Evolutionary conservation across 1,140 invertebrate species (phyloP).

Genomic region (Phenacoccus solenopsis): DNA sequence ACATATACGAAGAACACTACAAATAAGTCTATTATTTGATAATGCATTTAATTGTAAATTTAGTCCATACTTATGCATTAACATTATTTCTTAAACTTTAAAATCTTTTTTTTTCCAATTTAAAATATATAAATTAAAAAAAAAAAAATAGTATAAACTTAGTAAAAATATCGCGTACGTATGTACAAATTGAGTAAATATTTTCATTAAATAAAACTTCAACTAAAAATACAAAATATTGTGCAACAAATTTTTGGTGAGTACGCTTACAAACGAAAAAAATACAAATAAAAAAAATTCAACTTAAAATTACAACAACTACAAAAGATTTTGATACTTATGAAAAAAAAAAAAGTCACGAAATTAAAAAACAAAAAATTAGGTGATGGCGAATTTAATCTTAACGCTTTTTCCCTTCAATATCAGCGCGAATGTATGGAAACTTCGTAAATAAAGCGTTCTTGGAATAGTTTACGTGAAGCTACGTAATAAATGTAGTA

Average conservation of each 20-base stretch:
- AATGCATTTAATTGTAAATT: conserved; percentile 13
- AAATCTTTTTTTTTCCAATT: conserved; percentile 5
- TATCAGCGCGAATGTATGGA: too few relatives aligned
- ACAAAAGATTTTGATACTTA: neutral
- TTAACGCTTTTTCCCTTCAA: too few relatives aligned
- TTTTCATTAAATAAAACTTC: neutral
- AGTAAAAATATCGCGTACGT: conserved; percentile 12
- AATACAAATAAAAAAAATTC: neutral
- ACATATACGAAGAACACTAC: neutral
- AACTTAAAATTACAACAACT: neutral
- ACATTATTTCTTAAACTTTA: conserved; percentile 4
- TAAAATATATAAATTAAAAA: conserved; percentile 10
- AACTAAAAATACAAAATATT: conserved; percentile 12
- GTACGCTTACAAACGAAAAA: neutral
- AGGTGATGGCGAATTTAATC: neutral
- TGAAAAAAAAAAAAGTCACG: neutral
- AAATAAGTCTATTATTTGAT: conserved; percentile 1
- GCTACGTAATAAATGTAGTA: neutral
- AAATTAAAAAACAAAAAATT: neutral
- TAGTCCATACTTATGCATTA: conserved; percentile 8
- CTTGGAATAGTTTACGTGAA: neutral
- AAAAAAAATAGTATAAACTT: conserved; percentile 17
- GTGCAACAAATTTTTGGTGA: conserved; percentile 13
- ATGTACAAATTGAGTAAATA: conserved; percentile 14
- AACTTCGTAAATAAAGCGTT: too few relatives aligned